Conservation (phyloP, 1,140 invertebrate species). For the Melitaea cinxia region DNA sequence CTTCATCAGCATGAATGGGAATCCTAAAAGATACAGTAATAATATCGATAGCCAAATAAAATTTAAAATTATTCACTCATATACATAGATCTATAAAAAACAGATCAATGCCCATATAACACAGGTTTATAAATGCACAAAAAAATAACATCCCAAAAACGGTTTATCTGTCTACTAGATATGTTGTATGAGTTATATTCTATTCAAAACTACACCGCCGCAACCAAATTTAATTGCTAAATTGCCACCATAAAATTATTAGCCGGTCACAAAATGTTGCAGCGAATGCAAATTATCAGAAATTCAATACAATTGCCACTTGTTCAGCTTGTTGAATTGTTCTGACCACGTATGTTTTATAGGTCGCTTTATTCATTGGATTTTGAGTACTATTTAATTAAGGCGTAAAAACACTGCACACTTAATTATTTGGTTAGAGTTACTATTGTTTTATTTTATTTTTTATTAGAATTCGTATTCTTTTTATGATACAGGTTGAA, state of each 20-base stretch:
- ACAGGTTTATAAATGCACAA: too few relatives aligned
- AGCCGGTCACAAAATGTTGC: slow-evolving; percentile 39
- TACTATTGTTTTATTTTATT: too few relatives aligned
- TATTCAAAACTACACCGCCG: slow-evolving; percentile 27
- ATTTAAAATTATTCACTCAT: too few relatives aligned
- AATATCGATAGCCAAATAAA: too few relatives aligned
- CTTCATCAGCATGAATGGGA: too few relatives aligned
- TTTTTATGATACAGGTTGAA: too few relatives aligned
- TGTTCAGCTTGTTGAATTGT: slow-evolving; percentile 48
- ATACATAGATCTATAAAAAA: too few relatives aligned
- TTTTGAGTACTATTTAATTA: slow-evolving; percentile 58
- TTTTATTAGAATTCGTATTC: too few relatives aligned
- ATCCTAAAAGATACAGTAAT: too few relatives aligned
- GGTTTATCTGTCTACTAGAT: not conserved
- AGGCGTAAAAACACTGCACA: slow-evolving; percentile 44
- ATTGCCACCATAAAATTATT: slow-evolving; percentile 43
- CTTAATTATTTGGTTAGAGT: too few relatives aligned
- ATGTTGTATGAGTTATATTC: slow-evolving; percentile 14
- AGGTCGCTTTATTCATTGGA: slow-evolving; percentile 48
- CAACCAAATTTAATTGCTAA: slow-evolving; percentile 37
- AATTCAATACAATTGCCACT: slow-evolving; percentile 37
- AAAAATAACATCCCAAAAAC: not conserved
- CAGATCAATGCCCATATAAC: too few relatives aligned
- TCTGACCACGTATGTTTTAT: slow-evolving; percentile 48
- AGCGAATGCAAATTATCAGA: slow-evolving; percentile 42